phyloP scores from a whole-genome alignment of 1,140 invertebrate genomes.

The Mamestra configurata region DNA sequence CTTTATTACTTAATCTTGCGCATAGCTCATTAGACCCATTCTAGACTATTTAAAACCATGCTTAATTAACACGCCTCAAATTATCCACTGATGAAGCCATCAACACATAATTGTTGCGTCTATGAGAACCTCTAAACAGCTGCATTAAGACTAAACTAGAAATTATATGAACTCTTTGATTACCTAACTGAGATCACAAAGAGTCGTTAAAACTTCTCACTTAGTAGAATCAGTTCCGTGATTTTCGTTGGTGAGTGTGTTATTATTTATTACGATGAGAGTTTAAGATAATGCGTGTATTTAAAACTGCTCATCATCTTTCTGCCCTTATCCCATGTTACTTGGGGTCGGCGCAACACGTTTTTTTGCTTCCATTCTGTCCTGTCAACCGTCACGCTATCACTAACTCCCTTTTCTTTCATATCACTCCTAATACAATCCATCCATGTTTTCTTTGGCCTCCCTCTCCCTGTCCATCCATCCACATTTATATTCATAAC shows the following conservation, averaged over 20 bases:
- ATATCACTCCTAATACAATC: too few relatives aligned
- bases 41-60: neutral
- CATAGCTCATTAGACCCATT: neutral
- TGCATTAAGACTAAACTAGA: conserved; percentile 5
- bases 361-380: too few relatives aligned
- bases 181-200: conserved; percentile 13
- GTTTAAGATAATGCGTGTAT: neutral
- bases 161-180: neutral
- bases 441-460: too few relatives aligned
- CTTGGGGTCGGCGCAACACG: too few relatives aligned
- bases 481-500: too few relatives aligned
- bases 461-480: too few relatives aligned
- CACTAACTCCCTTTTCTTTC: too few relatives aligned
- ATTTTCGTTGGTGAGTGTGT: neutral
- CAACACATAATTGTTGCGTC: neutral
- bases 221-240: neutral
- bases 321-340: too few relatives aligned
- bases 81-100: conserved; percentile 2
- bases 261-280: neutral
- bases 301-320: too few relatives aligned
- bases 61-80: neutral
- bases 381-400: too few relatives aligned
- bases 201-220: conserved; percentile 18
- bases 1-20: neutral
- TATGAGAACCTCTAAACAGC: conserved; percentile 14